Conservation (phyloP, 2,888 invertebrate species). For the Bruchidius siliquastri region DNA sequence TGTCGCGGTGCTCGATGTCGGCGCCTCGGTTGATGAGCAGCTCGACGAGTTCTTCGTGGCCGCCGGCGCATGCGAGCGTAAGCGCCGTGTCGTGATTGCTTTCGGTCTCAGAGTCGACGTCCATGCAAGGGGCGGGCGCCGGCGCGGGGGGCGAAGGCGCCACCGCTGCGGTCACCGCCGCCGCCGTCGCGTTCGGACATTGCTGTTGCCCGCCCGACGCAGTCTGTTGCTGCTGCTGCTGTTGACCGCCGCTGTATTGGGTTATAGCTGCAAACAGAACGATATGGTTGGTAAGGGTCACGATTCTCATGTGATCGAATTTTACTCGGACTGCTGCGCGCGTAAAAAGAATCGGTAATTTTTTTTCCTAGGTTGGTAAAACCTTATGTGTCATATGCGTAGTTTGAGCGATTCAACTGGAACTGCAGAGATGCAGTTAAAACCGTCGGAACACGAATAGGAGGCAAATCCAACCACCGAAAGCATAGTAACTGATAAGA, state of each 20-base stretch:
- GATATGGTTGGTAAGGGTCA: no score
- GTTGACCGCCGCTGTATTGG: constrained; percentile 35
- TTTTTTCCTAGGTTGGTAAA: no score
- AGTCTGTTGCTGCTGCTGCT: constrained; percentile 22
- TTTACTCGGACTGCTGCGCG: no score
- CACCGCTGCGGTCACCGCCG: constrained; percentile 6
- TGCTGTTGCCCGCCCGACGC: constrained; percentile 22
- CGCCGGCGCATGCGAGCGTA: constrained; percentile 95
- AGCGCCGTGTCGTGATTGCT: constrained; percentile 98
- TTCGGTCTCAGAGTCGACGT: constrained; percentile 97
- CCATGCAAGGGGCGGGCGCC: constrained; percentile 61
- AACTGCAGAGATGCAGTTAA: no score
- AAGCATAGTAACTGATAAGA: no score
- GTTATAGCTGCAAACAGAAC: constrained; percentile 30
- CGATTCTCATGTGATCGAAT: no score
- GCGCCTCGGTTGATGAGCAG: constrained; percentile 87
- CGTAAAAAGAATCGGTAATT: no score
- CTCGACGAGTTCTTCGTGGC: constrained; percentile 93
- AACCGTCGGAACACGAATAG: no score
- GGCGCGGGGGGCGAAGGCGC: constrained; percentile 6
- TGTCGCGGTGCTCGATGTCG: constrained; percentile 96
- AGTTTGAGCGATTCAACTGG: no score
- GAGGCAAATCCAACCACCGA: no score
- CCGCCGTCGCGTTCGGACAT: constrained; percentile 11
- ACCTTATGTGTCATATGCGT: no score